Percentiles rank a stretch among this genome's conserved stretches.
Conservation (phyloP, 2,797 vertebrate species). For the Lepus townsendii region DNA sequence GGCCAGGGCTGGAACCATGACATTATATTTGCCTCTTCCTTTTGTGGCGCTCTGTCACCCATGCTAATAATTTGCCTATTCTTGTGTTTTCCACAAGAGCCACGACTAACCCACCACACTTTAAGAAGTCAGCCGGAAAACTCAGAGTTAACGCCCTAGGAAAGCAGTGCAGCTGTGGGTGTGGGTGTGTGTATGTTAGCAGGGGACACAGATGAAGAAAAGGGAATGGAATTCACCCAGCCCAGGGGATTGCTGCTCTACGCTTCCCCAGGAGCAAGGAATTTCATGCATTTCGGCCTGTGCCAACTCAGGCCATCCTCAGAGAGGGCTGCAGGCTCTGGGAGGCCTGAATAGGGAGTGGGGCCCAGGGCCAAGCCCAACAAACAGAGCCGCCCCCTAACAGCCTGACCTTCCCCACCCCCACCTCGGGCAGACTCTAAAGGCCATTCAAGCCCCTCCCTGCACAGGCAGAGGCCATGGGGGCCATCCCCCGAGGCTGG, state of each 20-base stretch:
- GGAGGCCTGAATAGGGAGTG: background rate
- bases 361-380: constrained; percentile 46
- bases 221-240: background rate
- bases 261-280: constrained; percentile 42
- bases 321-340: constrained; percentile 5
- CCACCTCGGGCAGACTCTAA: constrained; percentile 71
- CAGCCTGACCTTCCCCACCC: background rate
- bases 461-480: constrained; percentile 33
- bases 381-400: constrained; percentile 48
- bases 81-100: background rate
- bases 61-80: background rate
- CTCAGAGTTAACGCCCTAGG: background rate
- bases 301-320: constrained; percentile 20
- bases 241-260: constrained; percentile 4
- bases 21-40: background rate
- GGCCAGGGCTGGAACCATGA: background rate
- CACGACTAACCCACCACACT: background rate
- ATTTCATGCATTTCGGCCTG: constrained; percentile 11
- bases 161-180: background rate
- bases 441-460: constrained; percentile 72
- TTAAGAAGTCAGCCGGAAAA: constrained; percentile 26
- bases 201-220: background rate
- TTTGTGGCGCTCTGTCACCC: background rate
- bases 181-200: no score
- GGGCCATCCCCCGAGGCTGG: constrained; percentile 62